phyloP scores from a whole-genome alignment of 2,113 vertebrate genomes.

The Cephalopterus ornatus region DNA sequence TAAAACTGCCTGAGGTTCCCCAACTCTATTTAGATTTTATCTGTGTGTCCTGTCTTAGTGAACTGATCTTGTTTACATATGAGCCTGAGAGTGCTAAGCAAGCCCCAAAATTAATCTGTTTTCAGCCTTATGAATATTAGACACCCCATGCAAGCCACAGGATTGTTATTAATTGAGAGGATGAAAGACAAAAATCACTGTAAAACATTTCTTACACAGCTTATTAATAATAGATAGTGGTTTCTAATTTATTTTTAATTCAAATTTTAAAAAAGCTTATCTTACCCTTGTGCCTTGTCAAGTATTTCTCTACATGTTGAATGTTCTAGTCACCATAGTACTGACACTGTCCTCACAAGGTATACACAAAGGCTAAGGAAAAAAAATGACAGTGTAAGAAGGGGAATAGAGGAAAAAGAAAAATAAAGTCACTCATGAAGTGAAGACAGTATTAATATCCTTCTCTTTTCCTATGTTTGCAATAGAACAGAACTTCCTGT shows the following conservation, averaged over 20 bases:
- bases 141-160: background rate
- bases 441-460: background rate
- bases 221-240: background rate
- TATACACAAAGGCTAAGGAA: background rate
- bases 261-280: background rate
- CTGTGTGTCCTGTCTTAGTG: background rate
- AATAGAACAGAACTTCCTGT: background rate
- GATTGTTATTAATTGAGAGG: background rate
- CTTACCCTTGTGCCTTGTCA: background rate
- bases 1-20: background rate
- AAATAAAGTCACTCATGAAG: background rate
- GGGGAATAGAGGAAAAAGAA: background rate
- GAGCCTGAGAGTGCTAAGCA: background rate
- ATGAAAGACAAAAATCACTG: background rate
- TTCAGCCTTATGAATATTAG: background rate
- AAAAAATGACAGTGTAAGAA: background rate
- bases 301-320: background rate
- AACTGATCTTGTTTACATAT: background rate
- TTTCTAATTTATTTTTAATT: conserved; percentile 26
- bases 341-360: background rate
- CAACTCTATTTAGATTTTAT: background rate
- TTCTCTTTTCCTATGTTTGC: background rate
- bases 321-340: background rate
- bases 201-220: background rate
- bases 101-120: background rate